Evolutionary conservation across 1,140 invertebrate species (phyloP), one percentile per base, ranked within the genome.

Genomic region (Parapsyche elsis): DNA sequence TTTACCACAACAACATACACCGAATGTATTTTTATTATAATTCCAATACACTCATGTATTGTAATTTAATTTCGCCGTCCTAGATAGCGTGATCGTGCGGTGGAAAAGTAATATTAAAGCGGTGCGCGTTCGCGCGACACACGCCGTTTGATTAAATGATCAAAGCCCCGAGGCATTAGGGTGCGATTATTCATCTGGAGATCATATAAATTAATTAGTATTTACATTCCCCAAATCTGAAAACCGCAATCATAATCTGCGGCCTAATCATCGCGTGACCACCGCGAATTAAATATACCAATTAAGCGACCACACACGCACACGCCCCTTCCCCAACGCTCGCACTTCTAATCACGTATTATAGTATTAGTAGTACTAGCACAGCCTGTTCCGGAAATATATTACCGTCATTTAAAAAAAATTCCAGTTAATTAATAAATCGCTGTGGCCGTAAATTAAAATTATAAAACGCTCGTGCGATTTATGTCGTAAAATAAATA

Each of bases 181-280:
- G 64, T 9, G 71, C 38, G 71, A 73, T 73, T 73, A 53, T 73
- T 46, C 46, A 53, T 73, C 71, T 73, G 38, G 38, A 53, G 71
- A 73, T 73, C 71, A 46, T 73, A 73, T 73, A 46, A 73, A 73
- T 73, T 73, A 73, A 73, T 73, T 73, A 73, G 46, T 73, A 73
- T 73, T 73, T 73, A 73, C 71, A 73, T 26, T 16, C 38, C 44
- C 64, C n/a, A 73, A 73, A 73, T 73, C 71, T 73, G 71, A 24
- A 45, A 73, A 73, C 71, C 71, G 71, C 38, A 73, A 73, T 73
- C 71, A 73, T 73, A 73, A 73, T 73, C 71, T 73, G 46, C 9
- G 21, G 38, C 46, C 38, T 45, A 73, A 73, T 73, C 46, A 73
- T 45, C 46, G 71, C 71, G 71, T 73, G 71, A 73, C 71, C 46